Percentiles rank a stretch among this genome's conserved stretches.
Conservation (phyloP, 1,140 invertebrate species). For the Trachymyrmex cornetzi region DNA sequence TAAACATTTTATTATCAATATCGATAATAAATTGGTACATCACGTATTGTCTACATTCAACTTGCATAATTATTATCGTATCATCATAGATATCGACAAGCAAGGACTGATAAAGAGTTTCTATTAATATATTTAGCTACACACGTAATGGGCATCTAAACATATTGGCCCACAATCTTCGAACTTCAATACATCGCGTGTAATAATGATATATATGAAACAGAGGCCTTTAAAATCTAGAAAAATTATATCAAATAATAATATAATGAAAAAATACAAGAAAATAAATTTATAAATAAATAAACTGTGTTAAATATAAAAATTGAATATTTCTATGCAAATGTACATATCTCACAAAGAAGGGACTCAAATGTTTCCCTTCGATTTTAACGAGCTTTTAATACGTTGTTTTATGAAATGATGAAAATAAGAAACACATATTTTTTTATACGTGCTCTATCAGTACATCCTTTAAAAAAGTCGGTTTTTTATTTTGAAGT, state of each 20-base stretch:
- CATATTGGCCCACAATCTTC: too few relatives aligned
- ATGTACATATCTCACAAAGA: neutral
- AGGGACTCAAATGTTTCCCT: too few relatives aligned
- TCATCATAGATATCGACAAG: neutral
- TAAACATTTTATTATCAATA: conserved; percentile 32
- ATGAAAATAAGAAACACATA: too few relatives aligned
- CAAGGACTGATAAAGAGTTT: neutral
- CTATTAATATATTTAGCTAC: neutral
- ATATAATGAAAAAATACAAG: neutral
- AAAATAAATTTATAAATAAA: neutral
- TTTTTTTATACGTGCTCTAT: too few relatives aligned
- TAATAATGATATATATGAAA: conserved; percentile 60
- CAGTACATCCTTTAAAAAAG: too few relatives aligned
- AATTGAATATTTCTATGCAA: neutral
- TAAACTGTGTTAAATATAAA: neutral
- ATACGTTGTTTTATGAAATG: too few relatives aligned
- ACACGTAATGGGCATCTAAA: conserved; percentile 2
- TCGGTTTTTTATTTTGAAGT: too few relatives aligned
- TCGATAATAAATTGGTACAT: conserved; percentile 15
- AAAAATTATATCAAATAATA: conserved; percentile 41
- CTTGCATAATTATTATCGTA: neutral
- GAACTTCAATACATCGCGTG: conserved; percentile 48
- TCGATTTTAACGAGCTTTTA: too few relatives aligned
- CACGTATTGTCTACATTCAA: conserved; percentile 20
- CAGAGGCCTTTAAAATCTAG: conserved; percentile 56